Percentiles rank a stretch among this genome's conserved stretches.
phyloP scores from a whole-genome alignment of 2,888 invertebrate genomes.

The Apamea sordens region DNA sequence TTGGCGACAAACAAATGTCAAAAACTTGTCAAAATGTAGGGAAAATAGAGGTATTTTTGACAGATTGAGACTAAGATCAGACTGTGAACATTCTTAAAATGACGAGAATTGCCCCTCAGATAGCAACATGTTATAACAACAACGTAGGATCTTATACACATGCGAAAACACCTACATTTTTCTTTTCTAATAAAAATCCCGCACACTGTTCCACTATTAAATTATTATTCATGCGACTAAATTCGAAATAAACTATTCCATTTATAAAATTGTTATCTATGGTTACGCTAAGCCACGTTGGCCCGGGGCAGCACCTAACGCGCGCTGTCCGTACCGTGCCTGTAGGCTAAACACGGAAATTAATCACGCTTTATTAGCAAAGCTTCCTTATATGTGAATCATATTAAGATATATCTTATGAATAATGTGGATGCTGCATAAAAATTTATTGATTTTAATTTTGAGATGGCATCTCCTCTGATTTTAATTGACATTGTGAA shows the following conservation, averaged over 20 bases:
- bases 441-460: conserved; percentile 61
- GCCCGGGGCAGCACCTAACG: conserved; percentile 72
- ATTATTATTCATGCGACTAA: conserved; percentile 69
- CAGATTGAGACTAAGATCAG: too few relatives aligned
- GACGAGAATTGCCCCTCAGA: too few relatives aligned
- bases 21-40: too few relatives aligned
- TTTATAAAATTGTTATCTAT: conserved; percentile 75
- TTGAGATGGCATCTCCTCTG: conserved; percentile 42
- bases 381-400: conserved; percentile 73
- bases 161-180: neutral
- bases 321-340: conserved; percentile 69
- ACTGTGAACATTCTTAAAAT: too few relatives aligned
- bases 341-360: conserved; percentile 74
- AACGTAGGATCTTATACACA: neutral
- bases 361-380: conserved; percentile 79
- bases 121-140: neutral
- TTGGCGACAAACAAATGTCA: too few relatives aligned
- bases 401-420: conserved; percentile 63
- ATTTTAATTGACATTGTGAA: conserved; percentile 35
- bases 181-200: conserved; percentile 23
- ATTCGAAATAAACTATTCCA: conserved; percentile 74
- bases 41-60: too few relatives aligned
- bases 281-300: conserved; percentile 65
- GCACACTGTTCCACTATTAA: conserved; percentile 65
- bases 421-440: conserved; percentile 58